A percentile compares a stretch with the other conserved stretches of the same genome.
Evolutionary conservation across 2,113 vertebrate genomes (phyloP).

Genomic region (Heterochromis multidens): DNA sequence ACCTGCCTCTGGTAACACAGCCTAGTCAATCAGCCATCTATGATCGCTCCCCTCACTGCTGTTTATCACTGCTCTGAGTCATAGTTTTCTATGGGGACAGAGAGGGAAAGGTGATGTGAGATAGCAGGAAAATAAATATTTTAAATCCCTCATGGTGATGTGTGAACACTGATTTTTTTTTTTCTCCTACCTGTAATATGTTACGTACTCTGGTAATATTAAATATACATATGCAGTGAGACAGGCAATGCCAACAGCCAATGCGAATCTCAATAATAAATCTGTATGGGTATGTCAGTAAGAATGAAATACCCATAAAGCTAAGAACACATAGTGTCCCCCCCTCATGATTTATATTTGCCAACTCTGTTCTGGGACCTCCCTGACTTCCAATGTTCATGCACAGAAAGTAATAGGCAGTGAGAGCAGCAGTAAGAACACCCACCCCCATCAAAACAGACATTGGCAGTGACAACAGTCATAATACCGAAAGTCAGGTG

Average conservation of each 20-base stretch:
- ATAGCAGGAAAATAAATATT: neutral
- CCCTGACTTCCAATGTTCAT: neutral
- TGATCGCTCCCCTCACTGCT: slow-evolving; percentile 5
- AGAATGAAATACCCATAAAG: no score
- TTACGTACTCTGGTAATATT: neutral
- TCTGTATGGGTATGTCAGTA: neutral
- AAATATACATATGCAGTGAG: neutral
- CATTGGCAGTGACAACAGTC: neutral
- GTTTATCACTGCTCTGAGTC: slow-evolving; percentile 29
- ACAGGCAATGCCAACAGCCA: neutral
- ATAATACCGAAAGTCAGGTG: neutral
- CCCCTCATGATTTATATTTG: neutral
- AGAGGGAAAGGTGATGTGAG: neutral
- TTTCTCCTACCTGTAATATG: neutral
- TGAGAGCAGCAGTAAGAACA: neutral
- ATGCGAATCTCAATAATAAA: neutral
- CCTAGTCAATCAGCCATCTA: neutral
- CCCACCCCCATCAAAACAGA: neutral
- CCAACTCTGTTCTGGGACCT: neutral
- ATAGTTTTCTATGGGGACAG: neutral
- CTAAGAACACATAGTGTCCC: neutral
- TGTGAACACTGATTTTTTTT: neutral
- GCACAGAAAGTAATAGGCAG: neutral
- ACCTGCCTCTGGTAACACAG: slow-evolving; percentile 11
- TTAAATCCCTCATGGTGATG: neutral